These are phyloP conservation scores for Heliconius erato DNA, from an alignment of 2,888 invertebrate species.

Conservation along the genomic window DNA sequence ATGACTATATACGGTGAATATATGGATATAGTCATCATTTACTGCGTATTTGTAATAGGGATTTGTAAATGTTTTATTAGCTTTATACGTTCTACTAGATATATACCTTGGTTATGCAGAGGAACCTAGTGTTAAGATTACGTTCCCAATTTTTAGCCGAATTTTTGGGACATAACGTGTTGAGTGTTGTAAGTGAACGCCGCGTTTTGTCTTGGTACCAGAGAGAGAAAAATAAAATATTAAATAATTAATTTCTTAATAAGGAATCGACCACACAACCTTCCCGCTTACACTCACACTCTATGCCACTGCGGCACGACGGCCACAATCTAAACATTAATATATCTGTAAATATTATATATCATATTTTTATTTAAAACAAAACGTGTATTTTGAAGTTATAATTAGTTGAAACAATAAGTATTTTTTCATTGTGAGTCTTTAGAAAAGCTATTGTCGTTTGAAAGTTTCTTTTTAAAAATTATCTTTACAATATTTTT, in stretches of 20 bases:
- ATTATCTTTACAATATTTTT: neutral
- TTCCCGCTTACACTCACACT: no score
- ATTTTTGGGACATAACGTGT: no score
- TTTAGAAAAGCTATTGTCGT: neutral
- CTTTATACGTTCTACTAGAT: neutral
- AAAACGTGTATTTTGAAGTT: neutral
- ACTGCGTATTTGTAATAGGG: neutral
- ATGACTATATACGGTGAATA: conserved; percentile 2
- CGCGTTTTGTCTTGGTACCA: no score
- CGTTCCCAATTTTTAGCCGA: no score
- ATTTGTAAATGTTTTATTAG: neutral
- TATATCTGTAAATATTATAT: neutral
- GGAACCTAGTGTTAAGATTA: no score
- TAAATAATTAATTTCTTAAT: no score
- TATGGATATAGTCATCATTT: neutral
- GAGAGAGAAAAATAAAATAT: no score
- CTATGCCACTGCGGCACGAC: no score
- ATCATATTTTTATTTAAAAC: neutral
- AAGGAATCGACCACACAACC: no score
- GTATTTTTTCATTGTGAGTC: neutral
- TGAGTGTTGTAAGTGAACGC: no score
- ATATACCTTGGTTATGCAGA: no score
- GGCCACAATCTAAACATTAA: no score
- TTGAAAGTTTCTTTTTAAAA: neutral
- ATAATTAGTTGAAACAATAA: neutral